These are phyloP conservation scores for Gambusia yucatana DNA, from an alignment of 2,797 vertebrate species.

Conservation along the genomic window DNA sequence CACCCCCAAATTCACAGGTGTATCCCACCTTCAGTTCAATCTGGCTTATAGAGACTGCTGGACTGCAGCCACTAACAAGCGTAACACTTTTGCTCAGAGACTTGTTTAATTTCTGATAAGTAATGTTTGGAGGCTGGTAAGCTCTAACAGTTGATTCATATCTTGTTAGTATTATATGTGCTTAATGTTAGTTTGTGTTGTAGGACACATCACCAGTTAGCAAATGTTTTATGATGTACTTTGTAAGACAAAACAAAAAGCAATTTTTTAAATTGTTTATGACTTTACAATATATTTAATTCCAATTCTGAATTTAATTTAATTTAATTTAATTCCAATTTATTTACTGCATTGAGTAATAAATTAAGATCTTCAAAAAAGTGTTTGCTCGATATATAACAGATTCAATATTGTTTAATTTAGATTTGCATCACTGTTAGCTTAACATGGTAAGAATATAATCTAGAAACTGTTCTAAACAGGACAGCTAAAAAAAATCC, in stretches of 20 bases:
- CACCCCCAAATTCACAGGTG: too few species aligned
- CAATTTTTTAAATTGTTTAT: not conserved
- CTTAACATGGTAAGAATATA: not conserved
- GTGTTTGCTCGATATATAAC: not conserved
- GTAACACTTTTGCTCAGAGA: too few species aligned
- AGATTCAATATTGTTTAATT: not conserved
- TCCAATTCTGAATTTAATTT: too few species aligned
- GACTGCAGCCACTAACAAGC: too few species aligned
- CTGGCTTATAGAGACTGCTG: too few species aligned
- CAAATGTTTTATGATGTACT: not conserved
- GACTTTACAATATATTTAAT: too few species aligned
- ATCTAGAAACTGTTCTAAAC: not conserved
- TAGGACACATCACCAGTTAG: not conserved
- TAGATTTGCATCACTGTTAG: not conserved
- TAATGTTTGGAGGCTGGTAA: not conserved
- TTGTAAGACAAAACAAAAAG: not conserved
- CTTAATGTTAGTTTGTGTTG: not conserved
- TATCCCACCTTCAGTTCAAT: too few species aligned
- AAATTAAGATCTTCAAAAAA: not conserved
- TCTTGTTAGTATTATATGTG: not conserved
- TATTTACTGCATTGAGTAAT: not conserved
- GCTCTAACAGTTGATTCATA: not conserved
- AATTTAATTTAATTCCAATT: not conserved
- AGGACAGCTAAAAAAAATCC: too few species aligned
- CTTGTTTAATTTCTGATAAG: too few species aligned